Evolutionary conservation across 2,797 vertebrate genomes (phyloP).

Genomic region (Tarsius wallacei): DNA sequence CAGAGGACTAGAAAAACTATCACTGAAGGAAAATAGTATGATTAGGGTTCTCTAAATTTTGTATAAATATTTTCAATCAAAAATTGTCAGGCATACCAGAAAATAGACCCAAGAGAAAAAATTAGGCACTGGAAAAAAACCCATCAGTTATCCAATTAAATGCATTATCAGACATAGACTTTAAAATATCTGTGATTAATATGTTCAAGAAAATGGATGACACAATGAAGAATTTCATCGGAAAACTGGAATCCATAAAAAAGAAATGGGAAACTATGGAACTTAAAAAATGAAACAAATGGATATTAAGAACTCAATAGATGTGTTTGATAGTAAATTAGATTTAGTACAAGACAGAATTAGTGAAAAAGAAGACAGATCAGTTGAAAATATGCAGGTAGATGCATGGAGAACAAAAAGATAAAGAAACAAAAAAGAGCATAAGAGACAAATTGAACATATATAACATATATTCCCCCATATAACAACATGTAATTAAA

Average conservation of each 20-base stretch:
- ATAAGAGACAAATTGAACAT: background rate
- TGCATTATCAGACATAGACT: background rate
- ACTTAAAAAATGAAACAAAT: conserved; percentile 29
- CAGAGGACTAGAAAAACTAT: background rate
- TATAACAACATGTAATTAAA: background rate
- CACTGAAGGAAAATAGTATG: background rate
- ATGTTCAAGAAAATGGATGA: background rate
- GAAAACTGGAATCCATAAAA: background rate
- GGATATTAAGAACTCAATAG: conserved; percentile 6
- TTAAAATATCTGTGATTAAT: background rate
- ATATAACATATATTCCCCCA: background rate
- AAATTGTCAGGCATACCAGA: background rate
- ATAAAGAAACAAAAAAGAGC: background rate
- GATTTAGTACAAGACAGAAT: background rate
- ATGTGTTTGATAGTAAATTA: background rate
- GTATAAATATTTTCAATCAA: background rate
- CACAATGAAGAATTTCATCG: background rate
- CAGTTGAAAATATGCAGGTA: background rate
- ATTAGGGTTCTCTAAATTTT: background rate
- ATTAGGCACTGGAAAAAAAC: background rate
- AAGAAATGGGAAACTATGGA: background rate
- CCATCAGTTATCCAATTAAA: background rate
- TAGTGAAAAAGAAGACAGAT: background rate
- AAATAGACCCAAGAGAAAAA: background rate
- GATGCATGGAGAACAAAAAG: background rate